These are phyloP conservation scores for Geophilus truncorum DNA, from an alignment of 2,888 invertebrate species.

Conservation along the genomic window DNA sequence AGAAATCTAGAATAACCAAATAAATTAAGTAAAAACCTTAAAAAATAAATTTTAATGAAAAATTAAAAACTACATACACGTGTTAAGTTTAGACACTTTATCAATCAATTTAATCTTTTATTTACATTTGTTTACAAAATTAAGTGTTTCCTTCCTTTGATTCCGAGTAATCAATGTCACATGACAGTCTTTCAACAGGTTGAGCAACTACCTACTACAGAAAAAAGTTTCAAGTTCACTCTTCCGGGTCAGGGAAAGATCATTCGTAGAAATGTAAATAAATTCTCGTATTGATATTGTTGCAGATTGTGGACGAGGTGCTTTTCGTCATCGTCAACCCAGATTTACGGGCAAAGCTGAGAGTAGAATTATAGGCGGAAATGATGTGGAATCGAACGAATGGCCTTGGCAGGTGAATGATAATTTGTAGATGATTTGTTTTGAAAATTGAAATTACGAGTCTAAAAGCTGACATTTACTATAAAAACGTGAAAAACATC, in stretches of 20 bases:
- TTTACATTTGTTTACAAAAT: too few relatives aligned
- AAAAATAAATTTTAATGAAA: too few relatives aligned
- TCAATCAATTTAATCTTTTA: too few relatives aligned
- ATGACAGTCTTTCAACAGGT: not conserved
- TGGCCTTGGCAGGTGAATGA: slow-evolving; percentile 74
- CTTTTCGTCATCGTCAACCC: slow-evolving; percentile 36
- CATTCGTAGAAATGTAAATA: not conserved
- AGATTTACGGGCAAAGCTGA: not conserved
- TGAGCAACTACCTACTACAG: not conserved
- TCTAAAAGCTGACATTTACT: too few relatives aligned
- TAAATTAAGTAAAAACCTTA: too few relatives aligned
- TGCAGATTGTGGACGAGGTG: slow-evolving; percentile 32
- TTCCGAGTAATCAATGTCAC: not conserved
- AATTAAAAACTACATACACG: too few relatives aligned
- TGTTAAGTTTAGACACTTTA: too few relatives aligned
- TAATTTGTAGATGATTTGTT: too few relatives aligned
- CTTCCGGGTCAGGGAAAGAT: not conserved
- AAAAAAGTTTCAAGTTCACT: not conserved
- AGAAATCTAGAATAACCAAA: too few relatives aligned
- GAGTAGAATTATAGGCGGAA: slow-evolving; percentile 35
- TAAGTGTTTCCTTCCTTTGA: too few relatives aligned
- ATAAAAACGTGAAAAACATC: too few relatives aligned
- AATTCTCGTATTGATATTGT: not conserved
- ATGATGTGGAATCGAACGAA: slow-evolving; percentile 56
- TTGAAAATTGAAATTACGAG: too few relatives aligned